A percentile compares a stretch with the other conserved stretches of the same genome.
Evolutionary conservation across 53 echinoderm and acorn worm genomes (phyloP).

Genomic region (Apostichopus leukothele): DNA sequence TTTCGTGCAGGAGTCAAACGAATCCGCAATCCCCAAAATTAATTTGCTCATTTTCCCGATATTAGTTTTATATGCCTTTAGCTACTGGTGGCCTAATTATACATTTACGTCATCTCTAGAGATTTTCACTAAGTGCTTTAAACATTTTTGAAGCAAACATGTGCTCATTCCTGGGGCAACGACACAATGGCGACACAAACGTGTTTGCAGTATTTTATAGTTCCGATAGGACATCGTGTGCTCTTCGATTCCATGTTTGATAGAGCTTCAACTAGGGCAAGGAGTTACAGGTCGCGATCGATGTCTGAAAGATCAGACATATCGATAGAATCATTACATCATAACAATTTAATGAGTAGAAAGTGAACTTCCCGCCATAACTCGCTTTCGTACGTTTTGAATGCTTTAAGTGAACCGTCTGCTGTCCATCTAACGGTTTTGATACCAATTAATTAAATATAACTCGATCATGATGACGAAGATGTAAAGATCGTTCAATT

Average conservation of each 20-base stretch:
- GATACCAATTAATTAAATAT: too few species aligned
- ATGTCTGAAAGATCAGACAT: background rate
- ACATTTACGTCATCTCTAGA: conserved; percentile 33
- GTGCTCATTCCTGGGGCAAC: conserved; percentile 39
- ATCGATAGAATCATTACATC: too few species aligned
- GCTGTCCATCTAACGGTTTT: too few species aligned
- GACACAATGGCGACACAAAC: conserved; percentile 34
- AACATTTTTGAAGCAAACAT: conserved; percentile 43
- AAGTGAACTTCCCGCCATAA: too few species aligned
- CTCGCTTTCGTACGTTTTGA: too few species aligned
- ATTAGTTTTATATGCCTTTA: conserved; percentile 22
- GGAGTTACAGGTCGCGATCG: background rate
- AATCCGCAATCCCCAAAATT: conserved; percentile 36
- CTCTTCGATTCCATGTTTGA: background rate
- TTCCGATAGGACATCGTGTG: background rate
- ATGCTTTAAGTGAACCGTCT: too few species aligned
- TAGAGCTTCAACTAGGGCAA: background rate
- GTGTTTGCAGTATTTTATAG: background rate
- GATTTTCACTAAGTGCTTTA: conserved; percentile 41
- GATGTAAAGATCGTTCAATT: too few species aligned
- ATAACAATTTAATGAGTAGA: too few species aligned
- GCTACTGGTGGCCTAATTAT: conserved; percentile 40
- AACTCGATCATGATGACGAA: too few species aligned
- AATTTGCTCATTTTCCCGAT: conserved; percentile 33
- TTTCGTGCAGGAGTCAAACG: background rate